Percentiles rank a stretch among this genome's conserved stretches.
These are phyloP conservation scores for Salvator merianae DNA, from an alignment of 2,113 vertebrate species.

Conservation along the genomic window DNA sequence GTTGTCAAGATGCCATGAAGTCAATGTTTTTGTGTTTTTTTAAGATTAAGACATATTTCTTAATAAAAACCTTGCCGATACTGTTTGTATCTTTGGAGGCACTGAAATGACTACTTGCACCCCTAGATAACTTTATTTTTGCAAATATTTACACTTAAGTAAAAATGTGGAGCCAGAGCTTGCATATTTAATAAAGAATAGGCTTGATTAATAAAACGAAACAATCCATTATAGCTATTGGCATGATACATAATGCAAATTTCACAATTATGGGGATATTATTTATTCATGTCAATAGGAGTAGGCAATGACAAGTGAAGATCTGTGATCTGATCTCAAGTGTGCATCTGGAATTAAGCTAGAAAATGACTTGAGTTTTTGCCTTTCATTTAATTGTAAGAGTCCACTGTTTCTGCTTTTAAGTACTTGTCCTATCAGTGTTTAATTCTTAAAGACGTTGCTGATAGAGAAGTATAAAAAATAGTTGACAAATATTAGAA, in stretches of 20 bases:
- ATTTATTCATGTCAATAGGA: slow-evolving; percentile 74
- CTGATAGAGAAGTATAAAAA: slow-evolving; percentile 52
- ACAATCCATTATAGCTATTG: slow-evolving; percentile 75
- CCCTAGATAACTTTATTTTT: slow-evolving; percentile 28
- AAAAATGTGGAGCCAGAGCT: slow-evolving; percentile 42
- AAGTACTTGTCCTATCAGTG: slow-evolving; percentile 54
- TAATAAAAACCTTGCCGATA: slow-evolving; percentile 42
- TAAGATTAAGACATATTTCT: slow-evolving; percentile 50
- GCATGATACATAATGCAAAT: slow-evolving; percentile 81
- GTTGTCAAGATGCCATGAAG: no score
- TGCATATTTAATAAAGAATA: slow-evolving; percentile 75
- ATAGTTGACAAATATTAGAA: slow-evolving; percentile 48
- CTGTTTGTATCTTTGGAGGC: slow-evolving; percentile 45
- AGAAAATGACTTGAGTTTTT: no score
- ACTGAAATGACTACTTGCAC: slow-evolving; percentile 32
- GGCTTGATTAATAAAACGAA: slow-evolving; percentile 85
- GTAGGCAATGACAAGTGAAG: slow-evolving; percentile 64
- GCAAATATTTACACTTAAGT: slow-evolving; percentile 34
- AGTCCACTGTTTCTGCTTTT: slow-evolving; percentile 21
- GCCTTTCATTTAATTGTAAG: neutral
- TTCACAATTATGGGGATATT: slow-evolving; percentile 75
- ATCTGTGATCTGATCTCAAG: slow-evolving; percentile 63
- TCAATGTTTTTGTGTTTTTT: neutral
- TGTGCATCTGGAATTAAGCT: slow-evolving; percentile 53
- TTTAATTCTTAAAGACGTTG: slow-evolving; percentile 54